These are phyloP conservation scores for Lasioglossum lativentre DNA, from an alignment of 2,888 invertebrate species.

Conservation along the genomic window DNA sequence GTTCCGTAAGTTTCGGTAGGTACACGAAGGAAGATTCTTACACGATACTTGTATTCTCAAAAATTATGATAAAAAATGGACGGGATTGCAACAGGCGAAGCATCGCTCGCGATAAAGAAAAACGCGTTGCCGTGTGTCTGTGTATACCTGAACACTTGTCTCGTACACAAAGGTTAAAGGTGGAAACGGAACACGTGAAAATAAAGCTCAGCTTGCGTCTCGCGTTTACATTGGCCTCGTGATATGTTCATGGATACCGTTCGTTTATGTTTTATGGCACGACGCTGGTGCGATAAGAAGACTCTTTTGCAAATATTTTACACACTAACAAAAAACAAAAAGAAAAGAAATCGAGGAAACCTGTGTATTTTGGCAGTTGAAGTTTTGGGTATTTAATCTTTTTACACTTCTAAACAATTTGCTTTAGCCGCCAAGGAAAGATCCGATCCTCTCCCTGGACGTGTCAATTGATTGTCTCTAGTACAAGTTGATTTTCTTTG, in stretches of 20 bases:
- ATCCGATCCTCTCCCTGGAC: not conserved
- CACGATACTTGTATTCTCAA: slow-evolving; percentile 34
- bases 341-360: slow-evolving; percentile 16
- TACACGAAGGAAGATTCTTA: slow-evolving; percentile 27
- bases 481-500: slow-evolving; percentile 89
- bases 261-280: slow-evolving; percentile 57
- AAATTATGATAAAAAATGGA: slow-evolving; percentile 63
- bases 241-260: slow-evolving; percentile 9
- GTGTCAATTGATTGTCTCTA: slow-evolving; percentile 68
- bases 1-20: not conserved
- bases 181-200: slow-evolving; percentile 9
- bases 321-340: not conserved
- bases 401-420: slow-evolving; percentile 16
- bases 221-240: slow-evolving; percentile 7
- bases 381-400: slow-evolving; percentile 22
- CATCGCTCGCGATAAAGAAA: slow-evolving; percentile 25
- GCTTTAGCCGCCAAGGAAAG: slow-evolving; percentile 3
- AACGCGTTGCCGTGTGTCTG: slow-evolving; percentile 10
- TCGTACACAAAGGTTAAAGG: not conserved
- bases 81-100: slow-evolving; percentile 61
- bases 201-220: slow-evolving; percentile 20
- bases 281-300: slow-evolving; percentile 28
- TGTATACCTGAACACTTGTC: not conserved
- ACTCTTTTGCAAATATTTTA: slow-evolving; percentile 12
- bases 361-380: slow-evolving; percentile 71